Percentiles rank a stretch among this genome's conserved stretches.
These are phyloP conservation scores for Monarcha castaneiventris DNA, from an alignment of 2,113 vertebrate genomes.

Conservation along the genomic window DNA sequence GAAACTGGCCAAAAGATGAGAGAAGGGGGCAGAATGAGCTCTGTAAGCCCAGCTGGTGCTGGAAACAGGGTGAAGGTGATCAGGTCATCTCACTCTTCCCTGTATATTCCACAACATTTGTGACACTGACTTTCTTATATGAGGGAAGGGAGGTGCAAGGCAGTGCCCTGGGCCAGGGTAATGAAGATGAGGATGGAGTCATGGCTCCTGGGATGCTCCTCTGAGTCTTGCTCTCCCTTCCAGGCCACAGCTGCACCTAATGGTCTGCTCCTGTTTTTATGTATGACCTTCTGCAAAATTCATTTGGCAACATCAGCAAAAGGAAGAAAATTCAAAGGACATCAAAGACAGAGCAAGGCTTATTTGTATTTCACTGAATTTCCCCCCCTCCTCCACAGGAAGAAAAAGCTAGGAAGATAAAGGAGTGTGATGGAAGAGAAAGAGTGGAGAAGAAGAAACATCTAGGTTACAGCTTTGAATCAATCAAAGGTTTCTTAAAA, in stretches of 20 bases:
- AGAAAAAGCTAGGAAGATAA: background rate
- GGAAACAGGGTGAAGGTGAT: background rate
- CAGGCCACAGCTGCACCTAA: background rate
- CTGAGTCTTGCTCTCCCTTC: background rate
- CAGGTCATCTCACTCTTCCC: background rate
- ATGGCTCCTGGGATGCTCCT: background rate
- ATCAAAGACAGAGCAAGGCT: background rate
- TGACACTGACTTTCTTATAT: background rate
- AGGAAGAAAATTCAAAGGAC: slow-evolving; percentile 9
- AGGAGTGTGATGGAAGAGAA: background rate
- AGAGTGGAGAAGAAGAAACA: background rate
- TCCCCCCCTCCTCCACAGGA: background rate
- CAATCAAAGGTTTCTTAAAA: background rate
- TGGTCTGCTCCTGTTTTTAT: background rate
- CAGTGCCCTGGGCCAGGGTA: background rate
- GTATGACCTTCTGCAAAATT: background rate
- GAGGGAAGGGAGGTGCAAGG: background rate
- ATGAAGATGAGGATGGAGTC: background rate
- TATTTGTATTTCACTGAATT: slow-evolving; percentile 24
- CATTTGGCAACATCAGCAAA: background rate
- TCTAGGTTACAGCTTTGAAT: background rate
- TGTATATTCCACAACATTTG: background rate
- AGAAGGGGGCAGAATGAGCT: background rate
- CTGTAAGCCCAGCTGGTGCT: background rate
- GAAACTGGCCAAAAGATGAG: background rate